Evolutionary conservation across 2,888 invertebrate species (phyloP).

Genomic region (Pimpla rufipes): DNA sequence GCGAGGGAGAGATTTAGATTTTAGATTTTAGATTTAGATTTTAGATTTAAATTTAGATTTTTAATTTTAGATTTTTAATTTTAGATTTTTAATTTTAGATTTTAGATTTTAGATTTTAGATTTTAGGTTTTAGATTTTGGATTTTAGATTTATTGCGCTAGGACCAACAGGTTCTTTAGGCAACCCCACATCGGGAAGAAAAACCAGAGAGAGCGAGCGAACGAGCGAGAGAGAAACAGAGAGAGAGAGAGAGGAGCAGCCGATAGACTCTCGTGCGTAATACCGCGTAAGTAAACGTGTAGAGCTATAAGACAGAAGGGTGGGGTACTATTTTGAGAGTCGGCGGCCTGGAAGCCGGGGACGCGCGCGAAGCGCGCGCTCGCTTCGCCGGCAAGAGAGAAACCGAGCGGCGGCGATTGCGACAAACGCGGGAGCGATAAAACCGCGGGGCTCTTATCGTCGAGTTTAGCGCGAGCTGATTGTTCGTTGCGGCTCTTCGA

Average conservation of each 20-base stretch:
- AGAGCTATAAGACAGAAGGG: constrained; percentile 9
- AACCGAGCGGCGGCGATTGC: constrained; percentile 34
- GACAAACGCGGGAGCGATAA: constrained; percentile 38
- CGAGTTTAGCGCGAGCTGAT: constrained; percentile 34
- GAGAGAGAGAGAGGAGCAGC: constrained; percentile 52
- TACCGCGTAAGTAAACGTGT: not conserved
- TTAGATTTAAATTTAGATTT: no score
- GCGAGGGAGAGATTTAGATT: no score
- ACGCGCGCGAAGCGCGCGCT: not conserved
- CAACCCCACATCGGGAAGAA: no score
- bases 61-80: no score
- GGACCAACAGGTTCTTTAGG: no score
- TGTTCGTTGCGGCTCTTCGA: not conserved
- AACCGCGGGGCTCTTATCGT: constrained; percentile 43
- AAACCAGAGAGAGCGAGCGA: no score
- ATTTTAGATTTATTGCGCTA: no score
- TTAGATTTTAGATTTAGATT: no score
- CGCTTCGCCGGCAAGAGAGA: constrained; percentile 20
- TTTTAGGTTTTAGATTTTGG: no score
- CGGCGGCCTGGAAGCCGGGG: constrained; percentile 11
- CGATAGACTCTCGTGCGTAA: constrained; percentile 29
- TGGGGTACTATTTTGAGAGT: constrained; percentile 57
- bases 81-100: no score
- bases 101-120: no score
- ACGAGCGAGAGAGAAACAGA: constrained; percentile 39